A percentile compares a stretch with the other conserved stretches of the same genome.
These are phyloP conservation scores for Notospermus geniculatus DNA, from an alignment of 1,140 invertebrate species.

Conservation along the genomic window DNA sequence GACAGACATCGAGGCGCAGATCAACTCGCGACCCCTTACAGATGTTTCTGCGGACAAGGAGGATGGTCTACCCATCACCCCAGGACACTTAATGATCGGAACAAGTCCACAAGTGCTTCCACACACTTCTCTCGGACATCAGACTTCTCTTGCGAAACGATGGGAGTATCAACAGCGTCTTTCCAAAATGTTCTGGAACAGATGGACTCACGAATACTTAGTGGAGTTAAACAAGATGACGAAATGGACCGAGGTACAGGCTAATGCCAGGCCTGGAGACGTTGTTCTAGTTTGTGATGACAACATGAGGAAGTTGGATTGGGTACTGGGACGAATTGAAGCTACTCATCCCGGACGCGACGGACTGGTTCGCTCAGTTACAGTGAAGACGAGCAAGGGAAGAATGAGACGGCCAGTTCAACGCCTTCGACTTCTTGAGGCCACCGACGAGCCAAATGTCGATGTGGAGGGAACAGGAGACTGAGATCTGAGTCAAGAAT, in stretches of 20 bases:
- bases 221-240: background rate
- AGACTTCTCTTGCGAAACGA: background rate
- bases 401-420: no score
- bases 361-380: background rate
- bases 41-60: background rate
- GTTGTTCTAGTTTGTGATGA: background rate
- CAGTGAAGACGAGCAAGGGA: background rate
- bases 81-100: constrained; percentile 1
- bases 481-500: no score
- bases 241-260: background rate
- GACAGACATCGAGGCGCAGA: background rate
- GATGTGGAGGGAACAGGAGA: no score
- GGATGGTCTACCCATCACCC: background rate
- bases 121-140: background rate
- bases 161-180: background rate
- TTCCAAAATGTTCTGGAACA: background rate
- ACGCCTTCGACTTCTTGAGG: no score
- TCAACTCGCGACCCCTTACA: background rate
- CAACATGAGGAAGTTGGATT: background rate
- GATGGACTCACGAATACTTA: constrained; percentile 1
- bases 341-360: background rate
- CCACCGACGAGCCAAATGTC: no score
- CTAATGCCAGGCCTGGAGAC: background rate
- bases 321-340: background rate
- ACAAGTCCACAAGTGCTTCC: background rate